Evolutionary conservation across 2,797 vertebrate genomes (phyloP), one percentile per base, ranked within the genome.

Genomic region (Limnodromus scolopaceus): DNA sequence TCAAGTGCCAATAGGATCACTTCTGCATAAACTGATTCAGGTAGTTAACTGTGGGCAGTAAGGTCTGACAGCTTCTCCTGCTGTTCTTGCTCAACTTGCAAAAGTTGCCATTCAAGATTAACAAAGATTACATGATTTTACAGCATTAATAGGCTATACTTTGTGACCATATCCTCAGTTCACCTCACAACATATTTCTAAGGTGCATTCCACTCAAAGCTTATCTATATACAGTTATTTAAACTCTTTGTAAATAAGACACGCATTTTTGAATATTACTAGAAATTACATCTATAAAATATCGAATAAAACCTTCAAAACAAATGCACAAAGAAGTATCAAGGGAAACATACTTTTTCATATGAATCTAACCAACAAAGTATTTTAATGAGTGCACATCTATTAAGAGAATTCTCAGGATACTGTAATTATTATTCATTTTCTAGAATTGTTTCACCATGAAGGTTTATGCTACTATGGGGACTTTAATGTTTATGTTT

Each of bases 401-500:
- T 98, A 98, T 98, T 98, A 98, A 97, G 97, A 98, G 97, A 98
- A 98, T 98, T 97, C 98, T 98, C 98, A 98, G 96, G 98, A 97
- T 97, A 97, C 96, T 96, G 96, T 98, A 98, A 98, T 98, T 98
- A 98, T 98, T 98, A 98, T 98, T 98, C 98, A 98, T 98, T 98
- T 98, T 98, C 97, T 98, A 97, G 97, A 98, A 98, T 97, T 98
- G 98, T 98, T 98, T 98, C 97, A 98, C 96, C 96, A 97, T 85
- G 98, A 98, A 98, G 97, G 94, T 98, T 98, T 98, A 98, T 97
- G 97, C 95, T 97, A 96, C 98, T 98, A 96, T 78, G 91, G 98
- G 97, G 98, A 98, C 97, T 98, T 97, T 94, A 97, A 97, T 98
- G 98, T 98, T 98, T 98, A 98, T 98, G 98, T 98, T 98, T 98